Evolutionary conservation across 2,888 invertebrate genomes (phyloP), one percentile per base, ranked within the genome.

Genomic region (Patella ulyssiponensis): DNA sequence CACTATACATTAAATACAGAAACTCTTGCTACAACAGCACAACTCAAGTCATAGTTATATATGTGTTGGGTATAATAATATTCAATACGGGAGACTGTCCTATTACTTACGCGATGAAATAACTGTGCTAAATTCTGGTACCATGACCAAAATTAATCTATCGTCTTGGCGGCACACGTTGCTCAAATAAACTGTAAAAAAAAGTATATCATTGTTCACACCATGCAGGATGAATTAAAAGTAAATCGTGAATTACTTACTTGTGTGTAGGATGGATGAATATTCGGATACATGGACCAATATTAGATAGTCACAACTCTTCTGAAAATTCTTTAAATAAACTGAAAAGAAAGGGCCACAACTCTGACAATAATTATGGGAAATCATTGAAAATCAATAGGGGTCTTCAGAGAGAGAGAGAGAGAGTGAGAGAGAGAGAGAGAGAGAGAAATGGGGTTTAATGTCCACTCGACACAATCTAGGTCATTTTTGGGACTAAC

Each of bases 261-360:
- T 81, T 58, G 85, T 82, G 76, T 83, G 82, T n/a, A 83, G 77
- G 17, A 83, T 64, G 44, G 82, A 79, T 14, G 80, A 76, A 52
- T 79, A 81, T 69, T 85, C 85, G 27, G 85, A 82, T 4, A 83
- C 82, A 76, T 85, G 82, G 3, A 85, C 81, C n/a, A 85, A 69
- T n/a, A 81, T 71, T 9, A 84, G 76, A 17, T 77, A 52, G 75
- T 84, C 84, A 11, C 71, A 77, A 20, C 77, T 71, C 20, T 77
- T 53, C 53, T 73, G 79, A 15, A 76, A 72, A 71, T 84, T 77
- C 12, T 76, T 54, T n/a, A 72, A 71, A 69, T 84, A 84, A 79
- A 82, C 84, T 84, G 81, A 27, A 80, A 80, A 15, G 77, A n/a
- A 71, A 17, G 44, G 44, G 44, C 7, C 44, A 44, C 1, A 44